Evolutionary conservation across 1,140 invertebrate species (phyloP).

Genomic region (Drosophila ficusphila): DNA sequence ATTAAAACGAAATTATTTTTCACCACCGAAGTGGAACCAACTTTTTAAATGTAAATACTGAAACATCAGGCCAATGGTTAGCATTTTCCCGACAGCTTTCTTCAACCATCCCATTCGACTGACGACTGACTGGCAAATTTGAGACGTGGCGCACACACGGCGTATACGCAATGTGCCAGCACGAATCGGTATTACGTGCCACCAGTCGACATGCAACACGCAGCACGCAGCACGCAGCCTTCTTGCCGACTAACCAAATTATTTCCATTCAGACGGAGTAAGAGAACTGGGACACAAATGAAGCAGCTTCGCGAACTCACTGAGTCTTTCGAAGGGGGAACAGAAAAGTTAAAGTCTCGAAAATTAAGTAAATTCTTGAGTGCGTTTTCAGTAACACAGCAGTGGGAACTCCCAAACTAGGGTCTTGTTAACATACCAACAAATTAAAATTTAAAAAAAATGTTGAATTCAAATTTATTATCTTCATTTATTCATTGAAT

Average conservation of each 20-base stretch:
- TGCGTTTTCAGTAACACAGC: background rate
- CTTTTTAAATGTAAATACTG: slow-evolving; percentile 13
- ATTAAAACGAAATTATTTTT: slow-evolving; percentile 72
- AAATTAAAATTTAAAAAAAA: background rate
- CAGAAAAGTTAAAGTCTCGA: background rate
- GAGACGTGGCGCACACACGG: slow-evolving; percentile 22
- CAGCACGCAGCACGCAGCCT: slow-evolving; percentile 22
- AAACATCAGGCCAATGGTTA: slow-evolving; percentile 15
- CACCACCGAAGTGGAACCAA: slow-evolving; percentile 5
- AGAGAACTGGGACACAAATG: slow-evolving; percentile 1
- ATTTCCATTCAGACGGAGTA: slow-evolving; percentile 52
- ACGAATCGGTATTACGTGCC: slow-evolving; percentile 32
- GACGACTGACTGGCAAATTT: slow-evolving; percentile 20
- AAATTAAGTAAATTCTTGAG: slow-evolving; percentile 2
- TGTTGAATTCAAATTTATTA: too few species aligned
- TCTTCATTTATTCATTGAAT: too few species aligned
- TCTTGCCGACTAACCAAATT: slow-evolving; percentile 57
- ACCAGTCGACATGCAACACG: slow-evolving; percentile 18
- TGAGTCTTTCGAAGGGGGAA: background rate
- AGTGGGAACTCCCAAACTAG: background rate
- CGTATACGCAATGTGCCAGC: slow-evolving; percentile 30
- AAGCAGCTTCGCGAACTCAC: slow-evolving; percentile 12
- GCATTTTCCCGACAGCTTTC: background rate
- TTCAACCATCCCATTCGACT: background rate
- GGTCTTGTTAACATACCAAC: too few species aligned